These are phyloP conservation scores for Saimiri boliviensis DNA, from an alignment of 2,113 vertebrate species.

Conservation along the genomic window DNA sequence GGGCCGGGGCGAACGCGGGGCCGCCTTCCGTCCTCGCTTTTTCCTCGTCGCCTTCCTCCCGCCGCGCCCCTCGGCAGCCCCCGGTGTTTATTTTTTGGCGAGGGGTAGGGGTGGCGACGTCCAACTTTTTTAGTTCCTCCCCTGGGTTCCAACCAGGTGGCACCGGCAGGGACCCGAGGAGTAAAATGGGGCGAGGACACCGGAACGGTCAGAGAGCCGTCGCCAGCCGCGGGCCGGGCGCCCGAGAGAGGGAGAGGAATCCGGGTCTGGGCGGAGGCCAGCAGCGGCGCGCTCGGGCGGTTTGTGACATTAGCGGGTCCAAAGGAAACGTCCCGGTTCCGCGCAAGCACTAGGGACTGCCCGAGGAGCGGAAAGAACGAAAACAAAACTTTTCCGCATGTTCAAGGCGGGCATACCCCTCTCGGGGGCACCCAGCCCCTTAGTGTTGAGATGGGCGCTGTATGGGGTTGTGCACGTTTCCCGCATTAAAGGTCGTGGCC, in stretches of 20 bases:
- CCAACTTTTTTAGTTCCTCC: conserved; percentile 41
- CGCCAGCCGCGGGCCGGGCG: neutral
- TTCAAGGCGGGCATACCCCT: neutral
- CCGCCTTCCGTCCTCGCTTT: neutral
- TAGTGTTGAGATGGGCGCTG: neutral
- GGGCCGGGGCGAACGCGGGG: neutral
- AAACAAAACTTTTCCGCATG: conserved; percentile 6
- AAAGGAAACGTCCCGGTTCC: neutral
- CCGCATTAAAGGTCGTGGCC: neutral
- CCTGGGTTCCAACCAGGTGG: neutral
- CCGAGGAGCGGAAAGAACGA: neutral
- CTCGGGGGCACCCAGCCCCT: neutral
- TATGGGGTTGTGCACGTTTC: neutral
- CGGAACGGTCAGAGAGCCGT: neutral
- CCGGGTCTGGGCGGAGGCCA: neutral
- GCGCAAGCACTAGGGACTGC: neutral
- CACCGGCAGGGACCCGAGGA: neutral
- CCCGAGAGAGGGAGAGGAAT: neutral
- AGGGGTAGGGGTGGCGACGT: neutral
- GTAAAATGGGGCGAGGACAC: conserved; percentile 39
- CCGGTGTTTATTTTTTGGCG: neutral
- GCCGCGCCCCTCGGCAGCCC: neutral
- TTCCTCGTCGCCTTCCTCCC: neutral
- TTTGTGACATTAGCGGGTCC: neutral
- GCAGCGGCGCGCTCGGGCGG: neutral